phyloP scores from a whole-genome alignment of 2,113 vertebrate genomes.

The Heliornis fulica region DNA sequence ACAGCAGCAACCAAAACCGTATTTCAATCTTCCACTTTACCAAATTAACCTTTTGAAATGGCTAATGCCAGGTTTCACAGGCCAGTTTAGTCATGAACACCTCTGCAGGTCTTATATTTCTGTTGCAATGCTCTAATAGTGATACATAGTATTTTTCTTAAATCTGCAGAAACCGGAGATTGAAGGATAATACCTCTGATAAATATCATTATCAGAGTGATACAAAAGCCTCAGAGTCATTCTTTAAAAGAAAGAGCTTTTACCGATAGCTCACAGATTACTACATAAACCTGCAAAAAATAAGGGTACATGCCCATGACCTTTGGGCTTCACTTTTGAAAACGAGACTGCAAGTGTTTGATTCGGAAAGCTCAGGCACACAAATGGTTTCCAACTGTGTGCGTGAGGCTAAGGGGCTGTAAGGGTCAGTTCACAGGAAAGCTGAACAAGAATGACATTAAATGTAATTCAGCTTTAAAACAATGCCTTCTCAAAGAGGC shows the following conservation, averaged over 20 bases:
- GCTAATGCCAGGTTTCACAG: neutral
- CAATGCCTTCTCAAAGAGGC: slow-evolving; percentile 18
- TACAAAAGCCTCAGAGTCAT: neutral
- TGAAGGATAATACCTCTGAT: neutral
- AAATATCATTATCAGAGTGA: neutral
- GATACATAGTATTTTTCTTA: neutral
- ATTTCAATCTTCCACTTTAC: neutral
- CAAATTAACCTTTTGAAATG: neutral
- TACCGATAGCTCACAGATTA: neutral
- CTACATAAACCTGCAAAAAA: neutral
- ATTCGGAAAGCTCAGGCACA: slow-evolving; percentile 4
- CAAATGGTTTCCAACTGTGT: neutral
- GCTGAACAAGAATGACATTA: slow-evolving; percentile 61
- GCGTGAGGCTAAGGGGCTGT: slow-evolving; percentile 2
- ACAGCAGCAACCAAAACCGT: neutral
- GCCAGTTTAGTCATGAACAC: neutral
- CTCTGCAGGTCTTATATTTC: neutral
- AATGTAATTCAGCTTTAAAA: slow-evolving; percentile 56
- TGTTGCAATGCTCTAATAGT: neutral
- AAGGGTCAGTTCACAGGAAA: slow-evolving; percentile 64
- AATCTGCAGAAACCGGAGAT: neutral
- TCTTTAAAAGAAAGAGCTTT: neutral
- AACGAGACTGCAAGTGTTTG: neutral
- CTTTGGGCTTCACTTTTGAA: neutral
- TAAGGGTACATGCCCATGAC: neutral